phyloP scores from a whole-genome alignment of 2,113 vertebrate genomes.

The Pelmatolapia mariae region DNA sequence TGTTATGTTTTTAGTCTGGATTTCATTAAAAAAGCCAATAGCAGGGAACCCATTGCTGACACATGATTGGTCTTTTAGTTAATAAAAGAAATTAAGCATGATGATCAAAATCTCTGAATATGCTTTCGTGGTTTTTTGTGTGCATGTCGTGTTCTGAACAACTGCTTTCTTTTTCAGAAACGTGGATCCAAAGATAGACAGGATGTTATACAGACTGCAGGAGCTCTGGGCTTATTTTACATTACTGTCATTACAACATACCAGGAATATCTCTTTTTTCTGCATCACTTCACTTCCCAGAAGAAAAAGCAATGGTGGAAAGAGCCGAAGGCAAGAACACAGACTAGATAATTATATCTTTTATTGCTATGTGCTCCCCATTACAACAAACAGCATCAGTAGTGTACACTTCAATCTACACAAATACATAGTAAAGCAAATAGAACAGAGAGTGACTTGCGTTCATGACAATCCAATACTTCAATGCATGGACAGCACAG shows the following conservation, averaged over 20 bases:
- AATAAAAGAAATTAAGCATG: background rate
- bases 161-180: background rate
- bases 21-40: rapidly evolving
- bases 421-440: slow-evolving; percentile 69
- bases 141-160: rapidly evolving
- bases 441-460: slow-evolving; percentile 47
- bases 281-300: background rate
- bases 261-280: background rate
- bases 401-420: slow-evolving; percentile 82
- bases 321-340: background rate
- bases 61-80: rapidly evolving
- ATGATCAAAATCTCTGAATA: background rate
- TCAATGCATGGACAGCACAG: slow-evolving; percentile 26
- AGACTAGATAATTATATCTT: slow-evolving; percentile 39
- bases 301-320: background rate
- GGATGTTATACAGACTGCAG: background rate
- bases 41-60: background rate
- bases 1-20: background rate
- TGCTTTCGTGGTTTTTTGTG: rapidly evolving
- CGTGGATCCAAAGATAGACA: background rate
- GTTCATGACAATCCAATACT: slow-evolving; percentile 54
- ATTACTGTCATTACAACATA: background rate
- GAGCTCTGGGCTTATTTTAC: background rate
- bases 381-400: slow-evolving; percentile 89
- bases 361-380: slow-evolving; percentile 90